Percentiles rank a stretch among this genome's conserved stretches.
These are phyloP conservation scores for Tiaroga cobitis DNA, from an alignment of 2,797 vertebrate species.

Conservation along the genomic window DNA sequence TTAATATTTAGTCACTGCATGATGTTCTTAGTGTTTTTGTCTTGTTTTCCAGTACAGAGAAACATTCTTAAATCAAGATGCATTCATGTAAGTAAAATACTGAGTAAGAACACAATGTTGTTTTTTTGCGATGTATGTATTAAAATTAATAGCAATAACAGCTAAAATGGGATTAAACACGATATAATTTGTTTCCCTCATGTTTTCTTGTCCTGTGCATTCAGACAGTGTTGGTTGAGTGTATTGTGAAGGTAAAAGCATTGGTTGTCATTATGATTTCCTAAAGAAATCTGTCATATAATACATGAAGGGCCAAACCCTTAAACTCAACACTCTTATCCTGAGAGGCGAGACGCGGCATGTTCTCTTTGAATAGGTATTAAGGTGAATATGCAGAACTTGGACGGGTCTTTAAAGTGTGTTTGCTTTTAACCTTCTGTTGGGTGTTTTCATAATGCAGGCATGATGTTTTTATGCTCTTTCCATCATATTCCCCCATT, in stretches of 20 bases:
- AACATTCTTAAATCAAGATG: neutral
- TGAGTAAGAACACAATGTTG: neutral
- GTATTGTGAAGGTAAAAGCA: conserved; percentile 23
- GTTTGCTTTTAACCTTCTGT: conserved; percentile 67
- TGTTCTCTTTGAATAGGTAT: conserved; percentile 61
- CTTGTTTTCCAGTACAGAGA: neutral
- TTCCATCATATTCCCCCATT: neutral
- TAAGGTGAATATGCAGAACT: conserved; percentile 65
- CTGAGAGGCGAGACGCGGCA: conserved; percentile 59
- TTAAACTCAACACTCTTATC: conserved; percentile 65
- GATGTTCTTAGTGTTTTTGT: neutral
- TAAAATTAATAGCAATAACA: neutral
- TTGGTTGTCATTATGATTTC: conserved; percentile 33
- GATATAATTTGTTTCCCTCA: too few relatives aligned
- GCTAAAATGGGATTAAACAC: neutral
- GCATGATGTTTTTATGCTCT: conserved; percentile 21
- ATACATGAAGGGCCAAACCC: conserved; percentile 64
- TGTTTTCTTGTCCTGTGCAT: neutral
- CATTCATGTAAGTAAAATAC: neutral
- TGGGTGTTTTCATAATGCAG: conserved; percentile 53
- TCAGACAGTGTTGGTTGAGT: neutral
- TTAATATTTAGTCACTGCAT: neutral
- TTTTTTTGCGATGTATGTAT: neutral
- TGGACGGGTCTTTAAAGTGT: conserved; percentile 68
- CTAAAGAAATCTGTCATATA: conserved; percentile 48